phyloP scores from a whole-genome alignment of 1,140 invertebrate species.

The Anagrus nilaparvatae region DNA sequence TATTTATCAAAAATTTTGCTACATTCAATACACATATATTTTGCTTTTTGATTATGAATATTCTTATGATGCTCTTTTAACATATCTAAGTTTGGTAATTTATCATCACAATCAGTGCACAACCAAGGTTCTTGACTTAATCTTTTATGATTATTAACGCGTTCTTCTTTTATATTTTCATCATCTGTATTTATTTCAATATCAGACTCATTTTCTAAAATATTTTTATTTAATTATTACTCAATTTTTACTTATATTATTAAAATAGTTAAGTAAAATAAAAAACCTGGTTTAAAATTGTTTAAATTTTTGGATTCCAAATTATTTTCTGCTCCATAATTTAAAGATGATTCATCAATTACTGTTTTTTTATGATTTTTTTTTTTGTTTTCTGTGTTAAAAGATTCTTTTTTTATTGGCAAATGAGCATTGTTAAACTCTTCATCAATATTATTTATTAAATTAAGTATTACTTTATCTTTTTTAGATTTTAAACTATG shows the following conservation, averaged over 20 bases:
- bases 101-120: slow-evolving; percentile 46
- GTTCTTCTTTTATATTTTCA: slow-evolving; percentile 24
- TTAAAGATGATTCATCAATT: too few species aligned
- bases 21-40: slow-evolving; percentile 49
- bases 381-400: too few species aligned
- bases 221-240: slow-evolving; percentile 1
- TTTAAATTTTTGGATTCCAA: slow-evolving; percentile 28
- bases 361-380: too few species aligned
- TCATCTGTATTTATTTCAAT: slow-evolving; percentile 28
- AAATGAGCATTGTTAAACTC: too few species aligned
- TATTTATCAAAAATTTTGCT: slow-evolving; percentile 50
- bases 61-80: slow-evolving; percentile 43
- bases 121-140: slow-evolving; percentile 47
- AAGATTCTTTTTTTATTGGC: too few species aligned
- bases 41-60: slow-evolving; percentile 43
- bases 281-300: slow-evolving; percentile 38
- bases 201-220: slow-evolving; percentile 35
- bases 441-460: too few species aligned
- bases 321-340: slow-evolving; percentile 18
- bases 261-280: slow-evolving; percentile 4
- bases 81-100: slow-evolving; percentile 40
- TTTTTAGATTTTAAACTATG: too few species aligned
- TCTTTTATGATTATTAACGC: too few species aligned
- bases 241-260: slow-evolving; percentile 9
- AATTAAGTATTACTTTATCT: too few species aligned